Evolutionary conservation across 1,140 invertebrate species (phyloP).

Genomic region (Bombus picipes): DNA sequence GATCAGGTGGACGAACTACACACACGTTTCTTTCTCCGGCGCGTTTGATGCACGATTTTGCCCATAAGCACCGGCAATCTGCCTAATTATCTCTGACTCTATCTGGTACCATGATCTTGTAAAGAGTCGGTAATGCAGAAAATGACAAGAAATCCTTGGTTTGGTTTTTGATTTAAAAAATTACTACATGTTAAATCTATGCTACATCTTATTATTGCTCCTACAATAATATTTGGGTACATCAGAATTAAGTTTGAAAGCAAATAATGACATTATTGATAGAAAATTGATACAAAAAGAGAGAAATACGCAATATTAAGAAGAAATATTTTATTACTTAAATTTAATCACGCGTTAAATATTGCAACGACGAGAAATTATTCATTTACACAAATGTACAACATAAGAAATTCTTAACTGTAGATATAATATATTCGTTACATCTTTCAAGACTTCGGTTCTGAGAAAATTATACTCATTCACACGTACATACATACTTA

Average conservation of each 20-base stretch:
- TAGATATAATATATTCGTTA: background rate
- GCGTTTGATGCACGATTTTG: too few relatives aligned
- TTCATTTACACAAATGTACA: slow-evolving; percentile 58
- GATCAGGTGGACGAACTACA: too few relatives aligned
- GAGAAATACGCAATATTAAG: slow-evolving; percentile 10
- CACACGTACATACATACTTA: slow-evolving; percentile 19
- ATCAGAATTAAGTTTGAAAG: background rate
- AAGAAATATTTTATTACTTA: slow-evolving; percentile 67
- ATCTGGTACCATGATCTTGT: too few relatives aligned
- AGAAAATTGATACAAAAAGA: background rate
- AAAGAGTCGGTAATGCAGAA: too few relatives aligned
- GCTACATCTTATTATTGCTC: too few relatives aligned
- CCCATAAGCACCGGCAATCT: too few relatives aligned
- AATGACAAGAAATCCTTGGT: too few relatives aligned
- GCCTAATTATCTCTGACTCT: too few relatives aligned
- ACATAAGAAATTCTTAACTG: background rate
- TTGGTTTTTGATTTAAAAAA: too few relatives aligned
- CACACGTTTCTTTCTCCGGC: too few relatives aligned
- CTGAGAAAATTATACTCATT: slow-evolving; percentile 15
- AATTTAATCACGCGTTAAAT: slow-evolving; percentile 56
- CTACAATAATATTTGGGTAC: background rate
- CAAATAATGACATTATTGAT: background rate
- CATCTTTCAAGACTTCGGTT: background rate
- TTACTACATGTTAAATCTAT: too few relatives aligned
- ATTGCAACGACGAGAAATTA: slow-evolving; percentile 54